Conservation (phyloP, 2,797 vertebrate genomes). For the Momotus momota region DNA sequence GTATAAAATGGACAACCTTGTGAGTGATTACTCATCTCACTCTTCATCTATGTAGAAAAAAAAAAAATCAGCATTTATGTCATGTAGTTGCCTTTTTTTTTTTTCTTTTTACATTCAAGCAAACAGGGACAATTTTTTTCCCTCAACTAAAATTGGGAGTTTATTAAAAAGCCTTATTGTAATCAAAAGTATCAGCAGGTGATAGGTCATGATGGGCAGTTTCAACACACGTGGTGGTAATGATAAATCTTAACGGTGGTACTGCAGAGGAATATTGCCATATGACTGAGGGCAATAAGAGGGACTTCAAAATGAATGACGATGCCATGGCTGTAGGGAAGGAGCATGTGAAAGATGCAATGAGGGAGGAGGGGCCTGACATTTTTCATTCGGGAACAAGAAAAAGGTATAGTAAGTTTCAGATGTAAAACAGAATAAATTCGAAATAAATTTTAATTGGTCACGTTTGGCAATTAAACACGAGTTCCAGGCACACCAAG, state of each 20-base stretch:
- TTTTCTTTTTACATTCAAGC: neutral
- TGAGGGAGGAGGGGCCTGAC: neutral
- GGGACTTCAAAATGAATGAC: neutral
- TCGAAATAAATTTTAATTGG: neutral
- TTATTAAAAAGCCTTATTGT: neutral
- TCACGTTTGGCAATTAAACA: neutral
- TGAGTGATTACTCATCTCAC: neutral
- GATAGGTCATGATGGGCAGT: neutral
- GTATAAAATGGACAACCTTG: neutral
- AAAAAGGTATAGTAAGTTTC: neutral
- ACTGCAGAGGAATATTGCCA: neutral
- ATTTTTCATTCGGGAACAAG: neutral
- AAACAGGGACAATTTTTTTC: neutral
- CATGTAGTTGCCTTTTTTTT: neutral
- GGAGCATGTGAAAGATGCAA: fast-evolving
- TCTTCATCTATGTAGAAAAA: neutral
- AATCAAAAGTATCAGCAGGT: neutral
- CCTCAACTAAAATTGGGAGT: neutral
- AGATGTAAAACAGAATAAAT: neutral
- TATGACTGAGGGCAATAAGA: neutral
- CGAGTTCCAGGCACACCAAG: neutral
- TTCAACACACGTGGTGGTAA: neutral
- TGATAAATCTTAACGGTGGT: fast-evolving
- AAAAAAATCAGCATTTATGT: neutral
- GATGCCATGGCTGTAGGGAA: neutral